Conservation (phyloP, 1,140 invertebrate species). For the Bombus waltoni region DNA sequence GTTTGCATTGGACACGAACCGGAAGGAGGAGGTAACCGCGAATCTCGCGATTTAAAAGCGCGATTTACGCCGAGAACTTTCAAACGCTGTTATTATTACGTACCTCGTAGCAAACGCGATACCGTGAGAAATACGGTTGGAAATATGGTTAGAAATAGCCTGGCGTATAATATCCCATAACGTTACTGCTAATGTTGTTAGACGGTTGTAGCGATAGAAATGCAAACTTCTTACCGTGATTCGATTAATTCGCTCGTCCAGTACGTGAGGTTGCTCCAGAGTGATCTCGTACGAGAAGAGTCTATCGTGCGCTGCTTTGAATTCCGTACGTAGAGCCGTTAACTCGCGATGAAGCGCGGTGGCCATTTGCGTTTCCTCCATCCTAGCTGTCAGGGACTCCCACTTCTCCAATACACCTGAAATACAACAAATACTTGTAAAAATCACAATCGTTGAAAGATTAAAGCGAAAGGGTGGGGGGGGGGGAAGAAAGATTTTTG, state of each 20-base stretch:
- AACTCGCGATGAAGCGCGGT: slow-evolving; percentile 82
- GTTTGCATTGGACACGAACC: background rate
- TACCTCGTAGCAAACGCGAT: background rate
- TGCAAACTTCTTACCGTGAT: slow-evolving; percentile 81
- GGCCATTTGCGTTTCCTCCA: slow-evolving; percentile 82
- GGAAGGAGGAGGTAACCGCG: background rate
- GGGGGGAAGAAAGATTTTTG: background rate
- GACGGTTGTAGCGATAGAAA: background rate
- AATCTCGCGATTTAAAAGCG: background rate
- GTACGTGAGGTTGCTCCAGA: slow-evolving; percentile 77
- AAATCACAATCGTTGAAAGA: background rate
- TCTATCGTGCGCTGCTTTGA: slow-evolving; percentile 76
- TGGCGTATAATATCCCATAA: too few relatives aligned
- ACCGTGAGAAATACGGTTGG: background rate
- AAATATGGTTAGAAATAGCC: background rate
- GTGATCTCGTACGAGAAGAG: slow-evolving; percentile 76
- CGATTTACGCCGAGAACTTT: background rate
- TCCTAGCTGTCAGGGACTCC: slow-evolving; percentile 82
- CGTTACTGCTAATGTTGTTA: background rate
- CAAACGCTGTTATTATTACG: background rate
- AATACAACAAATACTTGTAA: slow-evolving; percentile 58
- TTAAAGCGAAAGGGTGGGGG: background rate
- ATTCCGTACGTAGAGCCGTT: slow-evolving; percentile 77
- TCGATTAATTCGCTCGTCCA: slow-evolving; percentile 82
- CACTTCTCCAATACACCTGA: slow-evolving; percentile 84